phyloP scores from a whole-genome alignment of 2,113 vertebrate species.

The Corynorhinus townsendii region DNA sequence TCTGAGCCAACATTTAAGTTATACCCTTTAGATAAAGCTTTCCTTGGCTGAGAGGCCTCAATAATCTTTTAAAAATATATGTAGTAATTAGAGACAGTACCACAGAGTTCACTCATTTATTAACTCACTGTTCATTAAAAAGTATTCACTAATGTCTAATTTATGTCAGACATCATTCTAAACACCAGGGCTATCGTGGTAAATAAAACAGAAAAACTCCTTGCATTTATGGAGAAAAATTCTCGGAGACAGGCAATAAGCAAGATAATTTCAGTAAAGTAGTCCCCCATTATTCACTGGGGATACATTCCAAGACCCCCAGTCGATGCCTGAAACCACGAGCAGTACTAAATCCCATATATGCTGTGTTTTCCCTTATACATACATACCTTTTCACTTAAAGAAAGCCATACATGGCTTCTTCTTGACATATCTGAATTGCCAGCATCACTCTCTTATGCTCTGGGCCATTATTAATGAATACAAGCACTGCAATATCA shows the following conservation, averaged over 20 bases:
- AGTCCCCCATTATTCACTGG: neutral
- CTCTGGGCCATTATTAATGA: neutral
- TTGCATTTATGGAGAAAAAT: neutral
- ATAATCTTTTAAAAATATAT: neutral
- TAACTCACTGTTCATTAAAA: slow-evolving; percentile 18
- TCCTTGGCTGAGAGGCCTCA: slow-evolving; percentile 54
- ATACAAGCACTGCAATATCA: neutral
- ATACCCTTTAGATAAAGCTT: neutral
- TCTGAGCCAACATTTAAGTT: neutral
- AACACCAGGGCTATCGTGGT: neutral
- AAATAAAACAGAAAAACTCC: neutral
- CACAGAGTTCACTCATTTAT: neutral
- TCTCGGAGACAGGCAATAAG: neutral
- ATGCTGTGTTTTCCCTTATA: neutral
- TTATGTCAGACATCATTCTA: neutral
- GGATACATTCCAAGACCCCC: neutral
- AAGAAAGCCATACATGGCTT: neutral
- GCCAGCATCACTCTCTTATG: neutral
- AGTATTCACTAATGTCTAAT: neutral
- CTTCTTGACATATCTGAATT: neutral
- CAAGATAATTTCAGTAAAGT: neutral
- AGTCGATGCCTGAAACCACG: neutral
- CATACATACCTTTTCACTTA: neutral
- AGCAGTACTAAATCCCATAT: neutral
- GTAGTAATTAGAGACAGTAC: neutral